Evolutionary conservation across 2,797 vertebrate species (phyloP), one percentile per base, ranked within the genome.

Genomic region (Chelmon rostratus): DNA sequence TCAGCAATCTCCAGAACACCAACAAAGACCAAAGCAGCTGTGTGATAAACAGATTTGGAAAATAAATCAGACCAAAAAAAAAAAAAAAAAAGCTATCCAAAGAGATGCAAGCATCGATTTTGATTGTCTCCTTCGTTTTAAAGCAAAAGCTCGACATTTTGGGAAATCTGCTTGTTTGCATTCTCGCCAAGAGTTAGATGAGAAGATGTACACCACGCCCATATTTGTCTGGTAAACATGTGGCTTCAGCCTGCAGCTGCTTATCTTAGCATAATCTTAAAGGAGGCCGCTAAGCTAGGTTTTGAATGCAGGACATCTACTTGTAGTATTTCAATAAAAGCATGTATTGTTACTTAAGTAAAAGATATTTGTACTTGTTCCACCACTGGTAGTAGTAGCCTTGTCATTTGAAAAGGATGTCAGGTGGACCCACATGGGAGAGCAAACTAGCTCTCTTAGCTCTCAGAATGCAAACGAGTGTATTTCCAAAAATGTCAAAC

Each of bases 1-100:
- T 58, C 19, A 10, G 58, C 19, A 28, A 49, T 56, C 47, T 62
- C 16, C 67, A 16, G 11, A 42, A 82, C 13, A 58, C 35, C 76
- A 23, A 83, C 8, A 67, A 86, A 85, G 42, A 92, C 28, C 40
- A 83, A 19, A 46, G 82, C 68, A 44, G 57, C 94, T 94, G 82
- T 47, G 62, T 31, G 49, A 8, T 54, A 53, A 83, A 78, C 2
- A 82, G 38, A 73, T 37, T 53, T 53, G 15, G 65, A 59, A 71
- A n/a, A 63, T 12, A 58, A 50, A 78, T 70, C 19, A 68, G 7
- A 59, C 12, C 23, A n/a, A 28, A 15, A 18, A n/a, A 57, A 9
- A 35, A 12, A 31, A 5, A 65, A 35, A 47, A 1, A 2, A 9
- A 68, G 10, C 1, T 64, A 13, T 28, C 7, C 58, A 23, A 50